Evolutionary conservation across 2,888 invertebrate genomes (phyloP).

Genomic region (Melolontha melolontha): DNA sequence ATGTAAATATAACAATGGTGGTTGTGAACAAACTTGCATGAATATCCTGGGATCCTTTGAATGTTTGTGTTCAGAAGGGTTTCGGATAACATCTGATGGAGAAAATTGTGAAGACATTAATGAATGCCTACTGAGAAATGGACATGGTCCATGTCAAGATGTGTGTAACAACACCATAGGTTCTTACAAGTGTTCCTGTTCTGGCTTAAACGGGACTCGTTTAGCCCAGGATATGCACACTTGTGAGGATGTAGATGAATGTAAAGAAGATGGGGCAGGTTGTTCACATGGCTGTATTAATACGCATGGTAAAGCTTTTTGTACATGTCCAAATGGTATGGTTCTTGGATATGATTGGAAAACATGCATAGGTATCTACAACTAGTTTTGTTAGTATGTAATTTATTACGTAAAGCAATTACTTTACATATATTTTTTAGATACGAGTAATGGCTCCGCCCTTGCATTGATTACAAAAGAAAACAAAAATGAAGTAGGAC

Average conservation of each 20-base stretch:
- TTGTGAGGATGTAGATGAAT: conserved; percentile 64
- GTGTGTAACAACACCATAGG: conserved; percentile 71
- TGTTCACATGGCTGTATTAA: conserved; percentile 70
- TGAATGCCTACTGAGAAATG: conserved; percentile 73
- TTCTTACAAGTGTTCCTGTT: conserved; percentile 71
- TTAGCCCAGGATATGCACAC: conserved; percentile 70
- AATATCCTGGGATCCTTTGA: conserved; percentile 70
- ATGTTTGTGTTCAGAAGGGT: conserved; percentile 69
- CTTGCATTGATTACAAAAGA: background rate
- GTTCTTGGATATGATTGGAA: conserved; percentile 60
- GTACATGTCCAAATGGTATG: conserved; percentile 62
- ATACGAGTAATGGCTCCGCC: too few species aligned
- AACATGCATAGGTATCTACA: conserved; percentile 57
- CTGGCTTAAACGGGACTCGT: conserved; percentile 69
- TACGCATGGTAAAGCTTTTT: conserved; percentile 63
- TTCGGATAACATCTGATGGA: conserved; percentile 61
- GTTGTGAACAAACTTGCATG: conserved; percentile 70
- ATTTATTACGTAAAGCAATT: background rate
- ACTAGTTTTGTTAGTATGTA: conserved; percentile 13
- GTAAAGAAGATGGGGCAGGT: conserved; percentile 56
- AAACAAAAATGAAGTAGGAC: conserved; percentile 5
- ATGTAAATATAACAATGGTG: conserved; percentile 69
- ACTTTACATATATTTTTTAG: too few species aligned
- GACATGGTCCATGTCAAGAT: conserved; percentile 74
- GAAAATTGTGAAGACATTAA: conserved; percentile 68